Evolutionary conservation across 2,113 vertebrate genomes (phyloP).

Genomic region (Zingel zingel): DNA sequence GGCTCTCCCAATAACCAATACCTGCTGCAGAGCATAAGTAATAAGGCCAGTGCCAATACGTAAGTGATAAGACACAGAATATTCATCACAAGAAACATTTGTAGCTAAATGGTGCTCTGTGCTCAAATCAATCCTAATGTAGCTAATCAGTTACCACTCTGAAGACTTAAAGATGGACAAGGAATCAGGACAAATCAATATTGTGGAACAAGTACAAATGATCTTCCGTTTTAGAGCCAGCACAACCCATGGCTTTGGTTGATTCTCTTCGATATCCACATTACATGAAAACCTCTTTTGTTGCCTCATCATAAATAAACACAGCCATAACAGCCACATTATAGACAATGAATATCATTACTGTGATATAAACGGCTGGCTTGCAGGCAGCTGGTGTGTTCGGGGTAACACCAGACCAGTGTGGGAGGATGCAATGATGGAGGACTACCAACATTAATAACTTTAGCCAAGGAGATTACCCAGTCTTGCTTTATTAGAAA

Average conservation of each 20-base stretch:
- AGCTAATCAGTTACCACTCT: slow-evolving; percentile 43
- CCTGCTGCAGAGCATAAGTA: slow-evolving; percentile 35
- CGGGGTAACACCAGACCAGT: slow-evolving; percentile 34
- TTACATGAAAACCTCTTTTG: slow-evolving; percentile 31
- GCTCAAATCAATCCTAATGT: slow-evolving; percentile 41
- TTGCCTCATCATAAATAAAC: slow-evolving; percentile 59
- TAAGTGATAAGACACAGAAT: not conserved
- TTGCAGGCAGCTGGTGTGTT: slow-evolving; percentile 34
- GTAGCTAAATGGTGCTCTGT: slow-evolving; percentile 19
- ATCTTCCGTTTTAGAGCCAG: not conserved
- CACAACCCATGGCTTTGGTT: not conserved
- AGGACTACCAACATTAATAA: slow-evolving; percentile 69
- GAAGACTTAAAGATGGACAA: slow-evolving; percentile 26
- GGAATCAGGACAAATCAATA: slow-evolving; percentile 35
- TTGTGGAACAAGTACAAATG: slow-evolving; percentile 27
- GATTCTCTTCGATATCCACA: slow-evolving; percentile 42
- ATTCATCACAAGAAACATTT: slow-evolving; percentile 43
- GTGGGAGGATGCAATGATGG: slow-evolving; percentile 57
- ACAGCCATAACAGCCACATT: slow-evolving; percentile 61
- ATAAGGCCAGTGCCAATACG: not conserved
- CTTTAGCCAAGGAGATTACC: slow-evolving; percentile 53
- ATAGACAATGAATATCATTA: slow-evolving; percentile 64
- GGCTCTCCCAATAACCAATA: slow-evolving; percentile 22
- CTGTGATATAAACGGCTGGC: slow-evolving; percentile 43
- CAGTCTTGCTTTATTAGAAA: slow-evolving; percentile 61